A percentile compares a stretch with the other conserved stretches of the same genome.
phyloP scores from a whole-genome alignment of 2,113 vertebrate genomes.

The Climacteris rufus region DNA sequence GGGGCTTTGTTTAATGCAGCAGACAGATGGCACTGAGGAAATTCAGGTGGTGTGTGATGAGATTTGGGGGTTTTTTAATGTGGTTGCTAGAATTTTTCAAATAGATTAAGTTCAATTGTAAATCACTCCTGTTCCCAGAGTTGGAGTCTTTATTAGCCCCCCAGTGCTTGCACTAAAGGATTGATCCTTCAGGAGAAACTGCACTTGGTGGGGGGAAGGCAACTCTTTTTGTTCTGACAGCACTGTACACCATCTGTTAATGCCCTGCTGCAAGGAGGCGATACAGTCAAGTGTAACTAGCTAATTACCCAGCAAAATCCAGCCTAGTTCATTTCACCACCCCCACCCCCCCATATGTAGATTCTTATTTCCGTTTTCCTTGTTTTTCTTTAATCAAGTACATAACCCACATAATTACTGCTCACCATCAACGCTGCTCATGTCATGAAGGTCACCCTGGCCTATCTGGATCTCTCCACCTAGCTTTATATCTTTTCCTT shows the following conservation, averaged over 20 bases:
- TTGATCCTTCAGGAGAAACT: slow-evolving; percentile 16
- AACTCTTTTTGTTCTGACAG: neutral
- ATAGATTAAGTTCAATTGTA: slow-evolving; percentile 54
- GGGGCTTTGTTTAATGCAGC: slow-evolving; percentile 59
- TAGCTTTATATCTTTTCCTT: neutral
- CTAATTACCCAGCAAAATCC: slow-evolving; percentile 22
- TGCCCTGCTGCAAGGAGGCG: neutral
- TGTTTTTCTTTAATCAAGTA: neutral
- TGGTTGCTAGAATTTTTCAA: slow-evolving; percentile 45
- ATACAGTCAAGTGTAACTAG: neutral
- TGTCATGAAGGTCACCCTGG: neutral
- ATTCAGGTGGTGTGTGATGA: slow-evolving; percentile 62
- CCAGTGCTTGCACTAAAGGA: neutral
- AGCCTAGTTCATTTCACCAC: neutral
- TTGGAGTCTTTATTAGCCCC: neutral
- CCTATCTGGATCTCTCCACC: neutral
- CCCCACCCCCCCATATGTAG: neutral
- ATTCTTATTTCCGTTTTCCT: neutral
- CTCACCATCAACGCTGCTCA: neutral
- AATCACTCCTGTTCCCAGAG: slow-evolving; percentile 37
- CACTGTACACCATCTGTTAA: slow-evolving; percentile 46
- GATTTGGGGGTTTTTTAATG: slow-evolving; percentile 40
- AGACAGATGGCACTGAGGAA: slow-evolving; percentile 69
- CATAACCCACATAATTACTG: neutral
- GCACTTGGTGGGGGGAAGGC: neutral